Conservation (phyloP, 2,797 vertebrate genomes). For the Neosalanx taihuensis region DNA sequence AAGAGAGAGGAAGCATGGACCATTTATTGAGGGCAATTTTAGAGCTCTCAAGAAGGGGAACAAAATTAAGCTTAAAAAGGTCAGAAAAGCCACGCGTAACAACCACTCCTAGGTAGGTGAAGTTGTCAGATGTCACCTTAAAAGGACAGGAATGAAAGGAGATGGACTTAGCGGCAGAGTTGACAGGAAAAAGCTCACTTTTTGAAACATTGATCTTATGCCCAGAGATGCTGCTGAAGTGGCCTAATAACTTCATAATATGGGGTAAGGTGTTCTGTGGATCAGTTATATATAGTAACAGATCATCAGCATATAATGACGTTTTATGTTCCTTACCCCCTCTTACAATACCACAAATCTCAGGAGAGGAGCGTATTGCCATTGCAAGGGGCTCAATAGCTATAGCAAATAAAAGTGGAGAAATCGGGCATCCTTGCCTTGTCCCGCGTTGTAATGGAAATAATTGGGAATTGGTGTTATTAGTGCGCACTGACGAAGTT, state of each 20-base stretch:
- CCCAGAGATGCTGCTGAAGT: not conserved
- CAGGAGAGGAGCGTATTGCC: not conserved
- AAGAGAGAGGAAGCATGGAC: no score
- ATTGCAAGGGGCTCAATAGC: not conserved
- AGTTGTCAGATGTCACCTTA: not conserved
- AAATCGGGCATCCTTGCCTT: no score
- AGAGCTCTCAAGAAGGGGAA: no score
- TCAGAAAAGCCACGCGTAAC: not conserved
- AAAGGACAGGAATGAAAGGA: not conserved
- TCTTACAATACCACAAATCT: no score
- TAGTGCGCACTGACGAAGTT: not conserved
- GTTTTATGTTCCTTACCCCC: not conserved
- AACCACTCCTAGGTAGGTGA: not conserved
- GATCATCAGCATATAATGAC: conserved; percentile 8
- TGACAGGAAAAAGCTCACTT: conserved; percentile 7
- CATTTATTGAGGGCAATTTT: no score
- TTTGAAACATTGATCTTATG: not conserved
- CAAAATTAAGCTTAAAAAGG: not conserved
- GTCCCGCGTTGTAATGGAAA: conserved; percentile 4
- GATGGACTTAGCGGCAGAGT: not conserved
- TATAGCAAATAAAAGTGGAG: no score
- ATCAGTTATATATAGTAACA: conserved; percentile 4
- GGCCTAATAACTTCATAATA: not conserved
- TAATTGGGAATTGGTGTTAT: conserved; percentile 3
- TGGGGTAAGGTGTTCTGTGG: not conserved